A percentile compares a stretch with the other conserved stretches of the same genome.
Conservation (phyloP, 2,797 vertebrate species). For the Neomorphus geoffroyi region DNA sequence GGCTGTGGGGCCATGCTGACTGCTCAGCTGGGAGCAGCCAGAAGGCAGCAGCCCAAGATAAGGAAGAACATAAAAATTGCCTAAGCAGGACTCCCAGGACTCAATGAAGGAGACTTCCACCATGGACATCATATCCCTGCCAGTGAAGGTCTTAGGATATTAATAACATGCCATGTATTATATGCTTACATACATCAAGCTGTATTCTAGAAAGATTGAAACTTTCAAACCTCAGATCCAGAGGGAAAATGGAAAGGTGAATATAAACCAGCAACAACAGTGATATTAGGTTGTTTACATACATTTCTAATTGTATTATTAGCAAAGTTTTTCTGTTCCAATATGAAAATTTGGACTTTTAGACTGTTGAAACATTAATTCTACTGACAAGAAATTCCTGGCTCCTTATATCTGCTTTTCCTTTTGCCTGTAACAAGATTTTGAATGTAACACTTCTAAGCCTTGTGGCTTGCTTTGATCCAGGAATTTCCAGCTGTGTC, state of each 20-base stretch:
- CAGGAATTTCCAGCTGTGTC: neutral
- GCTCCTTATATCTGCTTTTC: neutral
- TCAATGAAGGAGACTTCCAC: neutral
- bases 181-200: fast-evolving
- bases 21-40: neutral
- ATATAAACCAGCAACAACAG: neutral
- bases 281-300: neutral
- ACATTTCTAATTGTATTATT: neutral
- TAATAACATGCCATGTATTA: neutral
- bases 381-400: neutral
- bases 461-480: neutral
- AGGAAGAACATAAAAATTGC: neutral
- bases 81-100: neutral
- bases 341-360: neutral
- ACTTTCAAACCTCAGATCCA: neutral
- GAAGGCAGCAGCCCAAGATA: fast-evolving
- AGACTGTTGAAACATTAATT: neutral
- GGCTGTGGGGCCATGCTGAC: fast-evolving
- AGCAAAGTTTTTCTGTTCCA: neutral
- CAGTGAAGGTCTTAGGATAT: neutral
- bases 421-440: neutral
- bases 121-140: neutral
- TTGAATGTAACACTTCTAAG: neutral
- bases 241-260: neutral
- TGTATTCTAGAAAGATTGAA: neutral